These are phyloP conservation scores for Choloepus didactylus DNA, from an alignment of 2,797 vertebrate species.

Conservation along the genomic window DNA sequence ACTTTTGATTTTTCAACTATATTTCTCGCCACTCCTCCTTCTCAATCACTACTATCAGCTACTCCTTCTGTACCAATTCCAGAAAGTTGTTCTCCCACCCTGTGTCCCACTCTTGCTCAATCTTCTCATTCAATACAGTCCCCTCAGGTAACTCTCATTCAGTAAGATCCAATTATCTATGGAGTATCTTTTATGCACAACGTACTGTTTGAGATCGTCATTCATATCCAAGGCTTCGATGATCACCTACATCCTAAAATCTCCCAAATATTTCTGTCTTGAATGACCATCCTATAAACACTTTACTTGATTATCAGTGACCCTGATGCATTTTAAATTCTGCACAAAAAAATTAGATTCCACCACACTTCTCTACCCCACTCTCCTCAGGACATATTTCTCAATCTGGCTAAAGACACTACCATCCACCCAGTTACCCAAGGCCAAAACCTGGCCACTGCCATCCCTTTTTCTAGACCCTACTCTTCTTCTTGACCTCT, in stretches of 20 bases:
- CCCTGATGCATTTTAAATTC: not conserved
- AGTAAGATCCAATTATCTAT: not conserved
- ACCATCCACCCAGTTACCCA: not conserved
- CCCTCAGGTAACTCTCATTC: not conserved
- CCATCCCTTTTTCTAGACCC: not conserved
- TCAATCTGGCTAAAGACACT: not conserved
- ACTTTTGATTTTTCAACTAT: not conserved
- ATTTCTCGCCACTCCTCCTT: not conserved
- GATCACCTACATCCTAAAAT: not conserved
- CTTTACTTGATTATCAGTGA: not conserved
- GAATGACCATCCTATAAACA: not conserved
- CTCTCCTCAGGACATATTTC: not conserved
- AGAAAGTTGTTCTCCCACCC: not conserved
- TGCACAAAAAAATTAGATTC: not conserved
- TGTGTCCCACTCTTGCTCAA: not conserved
- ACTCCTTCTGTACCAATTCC: not conserved
- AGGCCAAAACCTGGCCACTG: not conserved
- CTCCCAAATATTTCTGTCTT: not conserved
- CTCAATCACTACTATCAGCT: not conserved
- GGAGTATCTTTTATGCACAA: not conserved
- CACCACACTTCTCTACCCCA: not conserved
- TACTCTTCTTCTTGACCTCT: not conserved
- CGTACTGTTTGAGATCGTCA: not conserved
- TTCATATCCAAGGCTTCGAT: not conserved
- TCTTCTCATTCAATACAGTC: not conserved